phyloP scores from a whole-genome alignment of 2,113 vertebrate genomes.

The Sisor rabdophorus region DNA sequence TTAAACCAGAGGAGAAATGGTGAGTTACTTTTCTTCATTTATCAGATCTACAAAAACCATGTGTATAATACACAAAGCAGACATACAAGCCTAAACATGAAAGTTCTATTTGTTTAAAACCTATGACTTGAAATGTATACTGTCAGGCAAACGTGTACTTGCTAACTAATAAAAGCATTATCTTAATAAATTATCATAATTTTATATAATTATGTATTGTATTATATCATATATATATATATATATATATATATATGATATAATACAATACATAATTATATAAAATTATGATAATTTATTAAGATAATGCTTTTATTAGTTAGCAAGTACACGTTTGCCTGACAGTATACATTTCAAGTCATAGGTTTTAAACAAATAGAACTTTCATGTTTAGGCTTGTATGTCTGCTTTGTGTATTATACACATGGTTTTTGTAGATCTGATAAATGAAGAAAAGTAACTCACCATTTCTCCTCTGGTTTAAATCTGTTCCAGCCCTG shows the following conservation, averaged over 20 bases:
- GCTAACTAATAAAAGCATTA: too few relatives aligned
- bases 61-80: neutral
- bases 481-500: conserved; percentile 29
- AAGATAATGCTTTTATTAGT: too few relatives aligned
- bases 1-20: conserved; percentile 48
- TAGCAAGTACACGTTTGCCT: neutral
- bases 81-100: neutral
- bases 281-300: too few relatives aligned
- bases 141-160: neutral
- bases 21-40: conserved; percentile 42
- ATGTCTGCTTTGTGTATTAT: neutral
- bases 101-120: neutral
- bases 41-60: conserved; percentile 40
- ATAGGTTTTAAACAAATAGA: neutral
- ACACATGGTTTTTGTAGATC: conserved; percentile 22
- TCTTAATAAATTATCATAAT: too few relatives aligned
- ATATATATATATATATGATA: too few relatives aligned
- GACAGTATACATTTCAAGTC: neutral
- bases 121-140: neutral
- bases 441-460: conserved; percentile 48
- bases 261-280: too few relatives aligned
- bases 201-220: too few relatives aligned
- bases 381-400: conserved; percentile 1
- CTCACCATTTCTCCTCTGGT: conserved; percentile 47
- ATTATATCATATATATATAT: too few relatives aligned